Evolutionary conservation across 2,888 invertebrate genomes (phyloP).

Genomic region (Rhingia rostrata): DNA sequence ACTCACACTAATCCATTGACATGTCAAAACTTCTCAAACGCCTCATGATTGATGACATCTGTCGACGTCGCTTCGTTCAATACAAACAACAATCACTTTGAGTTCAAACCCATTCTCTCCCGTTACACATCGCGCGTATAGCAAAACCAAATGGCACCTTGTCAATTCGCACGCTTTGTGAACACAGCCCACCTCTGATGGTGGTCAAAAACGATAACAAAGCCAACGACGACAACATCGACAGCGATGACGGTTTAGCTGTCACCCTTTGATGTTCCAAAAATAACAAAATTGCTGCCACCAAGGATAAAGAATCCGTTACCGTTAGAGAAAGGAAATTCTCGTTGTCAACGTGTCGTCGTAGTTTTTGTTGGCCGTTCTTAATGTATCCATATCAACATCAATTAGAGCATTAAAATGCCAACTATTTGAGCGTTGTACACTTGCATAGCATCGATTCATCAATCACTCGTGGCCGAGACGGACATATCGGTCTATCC

Average conservation of each 20-base stretch:
- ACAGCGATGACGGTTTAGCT: constrained; percentile 40
- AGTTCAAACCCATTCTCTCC: constrained; percentile 38
- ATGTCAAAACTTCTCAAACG: constrained; percentile 70
- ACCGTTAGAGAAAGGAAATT: constrained; percentile 18
- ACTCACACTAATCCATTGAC: constrained; percentile 62
- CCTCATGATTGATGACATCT: constrained; percentile 70
- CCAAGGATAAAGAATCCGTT: constrained; percentile 47
- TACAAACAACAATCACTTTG: constrained; percentile 62
- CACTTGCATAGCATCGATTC: constrained; percentile 74
- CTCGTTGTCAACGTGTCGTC: constrained; percentile 1
- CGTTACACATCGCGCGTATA: neutral
- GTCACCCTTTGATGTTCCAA: constrained; percentile 71
- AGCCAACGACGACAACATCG: neutral
- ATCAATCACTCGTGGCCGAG: constrained; percentile 65
- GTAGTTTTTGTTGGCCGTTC: constrained; percentile 16
- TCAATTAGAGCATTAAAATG: constrained; percentile 73
- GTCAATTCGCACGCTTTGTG: constrained; percentile 55
- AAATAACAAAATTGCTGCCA: constrained; percentile 49
- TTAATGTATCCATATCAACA: constrained; percentile 69
- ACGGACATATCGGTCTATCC: constrained; percentile 59
- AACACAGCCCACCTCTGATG: constrained; percentile 26
- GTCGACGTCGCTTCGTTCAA: constrained; percentile 52
- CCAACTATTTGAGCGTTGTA: constrained; percentile 72
- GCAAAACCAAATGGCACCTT: constrained; percentile 36
- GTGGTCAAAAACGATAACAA: constrained; percentile 45